Base-by-base conservation (phyloP, 30 jellyfish, hydroid and myxozoan genomes). In the Sanderia malayensis region DNA sequence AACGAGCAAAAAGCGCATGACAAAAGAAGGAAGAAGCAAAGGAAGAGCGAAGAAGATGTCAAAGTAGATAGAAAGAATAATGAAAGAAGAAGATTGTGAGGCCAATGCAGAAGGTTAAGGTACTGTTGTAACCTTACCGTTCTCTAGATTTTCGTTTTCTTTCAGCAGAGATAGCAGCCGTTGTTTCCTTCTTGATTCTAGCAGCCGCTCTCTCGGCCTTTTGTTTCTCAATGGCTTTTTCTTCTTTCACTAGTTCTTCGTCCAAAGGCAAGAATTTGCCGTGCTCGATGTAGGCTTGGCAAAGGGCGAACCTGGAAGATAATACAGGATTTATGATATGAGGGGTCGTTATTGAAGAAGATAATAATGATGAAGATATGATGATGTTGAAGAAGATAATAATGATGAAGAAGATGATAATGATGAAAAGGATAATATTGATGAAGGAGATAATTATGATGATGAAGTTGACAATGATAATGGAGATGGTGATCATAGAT, bases 251-350 rank as follows among this genome's bases (percentile, higher is more conserved):
- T 4, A 83, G 62, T 34, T 83, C 95, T 67, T 91, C 96, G 41
- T 91, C 96, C 64, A 77, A 32, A 1, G 98, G 96, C 13, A 91
- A 67, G 49, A 91, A 91, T 71, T 91, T 91, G 20, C 94, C 98
- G 80, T 91, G 98, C 84, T 91, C 98, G 7, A 84, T 83, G 75
- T 91, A 91, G 25, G 96, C 86, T 60, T 91, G 98, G 37, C 96
- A 96, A 46, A 91, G 76, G 34, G 88, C 73, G 68, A 91, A 84
- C 78, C 98, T 91, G 29, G 52, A 37, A 37, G 52, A 37, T 13
- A 37, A 37, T 4, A 37, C 6, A 37, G 52, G 13, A 37, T n/a
- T n/a, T n/a, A n/a, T n/a, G n/a, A n/a, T n/a, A n/a, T n/a, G n/a
- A n/a, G n/a, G n/a, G n/a, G n/a, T n/a, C n/a, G 52, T 4, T 13